phyloP scores from a whole-genome alignment of 2,888 invertebrate genomes.

The Thalpophila matura region DNA sequence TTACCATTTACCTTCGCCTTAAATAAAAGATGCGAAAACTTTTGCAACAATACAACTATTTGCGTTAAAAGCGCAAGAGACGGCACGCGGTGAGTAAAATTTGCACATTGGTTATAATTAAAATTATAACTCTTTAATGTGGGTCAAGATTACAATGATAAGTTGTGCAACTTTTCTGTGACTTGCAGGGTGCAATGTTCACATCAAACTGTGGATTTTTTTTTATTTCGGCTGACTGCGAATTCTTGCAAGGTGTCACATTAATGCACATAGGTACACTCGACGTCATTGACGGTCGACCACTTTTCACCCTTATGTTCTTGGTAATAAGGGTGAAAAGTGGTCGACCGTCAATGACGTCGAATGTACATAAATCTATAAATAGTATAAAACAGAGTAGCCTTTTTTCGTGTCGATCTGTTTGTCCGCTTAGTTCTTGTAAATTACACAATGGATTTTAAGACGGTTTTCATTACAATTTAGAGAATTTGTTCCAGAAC shows the following conservation, averaged over 20 bases:
- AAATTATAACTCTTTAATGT: conserved; percentile 69
- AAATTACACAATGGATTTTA: too few species aligned
- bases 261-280: neutral
- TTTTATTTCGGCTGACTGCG: neutral
- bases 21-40: conserved; percentile 32
- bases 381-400: too few species aligned
- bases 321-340: too few species aligned
- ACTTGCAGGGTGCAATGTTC: conserved; percentile 50
- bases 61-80: conserved; percentile 46
- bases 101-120: conserved; percentile 67
- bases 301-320: too few species aligned
- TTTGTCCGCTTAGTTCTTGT: too few species aligned
- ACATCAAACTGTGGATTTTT: conserved; percentile 27
- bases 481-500: too few species aligned
- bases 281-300: too few species aligned
- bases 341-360: too few species aligned
- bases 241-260: neutral
- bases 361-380: too few species aligned
- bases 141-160: conserved; percentile 75
- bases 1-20: too few species aligned
- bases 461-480: too few species aligned
- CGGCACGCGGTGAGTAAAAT: conserved; percentile 45
- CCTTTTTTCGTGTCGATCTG: too few species aligned
- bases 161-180: conserved; percentile 61
- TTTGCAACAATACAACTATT: conserved; percentile 49